A percentile compares a stretch with the other conserved stretches of the same genome.
Evolutionary conservation across 2,113 vertebrate genomes (phyloP).

Genomic region (Syngnathus scovelli): DNA sequence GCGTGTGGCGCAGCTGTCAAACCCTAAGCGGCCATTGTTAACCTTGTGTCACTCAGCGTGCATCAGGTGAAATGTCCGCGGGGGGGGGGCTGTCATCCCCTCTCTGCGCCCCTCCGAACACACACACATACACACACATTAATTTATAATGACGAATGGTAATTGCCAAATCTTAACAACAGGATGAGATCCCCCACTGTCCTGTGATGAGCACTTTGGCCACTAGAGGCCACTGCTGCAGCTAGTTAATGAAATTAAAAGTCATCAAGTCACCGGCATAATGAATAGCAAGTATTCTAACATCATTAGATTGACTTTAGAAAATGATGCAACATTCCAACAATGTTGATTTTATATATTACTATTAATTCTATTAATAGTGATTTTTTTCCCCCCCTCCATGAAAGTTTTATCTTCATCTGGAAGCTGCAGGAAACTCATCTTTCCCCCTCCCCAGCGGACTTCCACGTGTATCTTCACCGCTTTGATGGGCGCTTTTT

Average conservation of each 20-base stretch:
- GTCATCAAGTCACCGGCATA: neutral
- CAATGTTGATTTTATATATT: too few species aligned
- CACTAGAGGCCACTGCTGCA: slow-evolving; percentile 4
- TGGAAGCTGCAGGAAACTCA: slow-evolving; percentile 6
- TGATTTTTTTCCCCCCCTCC: too few species aligned
- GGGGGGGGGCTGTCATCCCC: slow-evolving; percentile 22
- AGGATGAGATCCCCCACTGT: neutral
- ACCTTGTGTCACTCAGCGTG: slow-evolving; percentile 49
- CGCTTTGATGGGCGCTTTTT: slow-evolving; percentile 45
- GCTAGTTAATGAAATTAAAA: neutral
- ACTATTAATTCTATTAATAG: neutral
- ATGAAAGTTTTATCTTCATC: slow-evolving; percentile 25
- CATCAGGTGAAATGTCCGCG: slow-evolving; percentile 27
- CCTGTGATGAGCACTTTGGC: neutral
- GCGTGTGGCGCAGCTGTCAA: slow-evolving; percentile 48
- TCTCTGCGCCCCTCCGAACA: neutral
- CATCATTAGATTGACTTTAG: too few species aligned
- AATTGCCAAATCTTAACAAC: neutral
- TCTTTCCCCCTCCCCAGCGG: slow-evolving; percentile 6
- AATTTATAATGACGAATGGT: neutral
- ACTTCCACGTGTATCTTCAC: slow-evolving; percentile 9
- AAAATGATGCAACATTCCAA: too few species aligned
- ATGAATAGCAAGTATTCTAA: neutral
- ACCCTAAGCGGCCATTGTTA: slow-evolving; percentile 58
- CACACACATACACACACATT: neutral